A percentile compares a stretch with the other conserved stretches of the same genome.
phyloP scores from a whole-genome alignment of 2,113 vertebrate genomes.

The Vidua macroura region DNA sequence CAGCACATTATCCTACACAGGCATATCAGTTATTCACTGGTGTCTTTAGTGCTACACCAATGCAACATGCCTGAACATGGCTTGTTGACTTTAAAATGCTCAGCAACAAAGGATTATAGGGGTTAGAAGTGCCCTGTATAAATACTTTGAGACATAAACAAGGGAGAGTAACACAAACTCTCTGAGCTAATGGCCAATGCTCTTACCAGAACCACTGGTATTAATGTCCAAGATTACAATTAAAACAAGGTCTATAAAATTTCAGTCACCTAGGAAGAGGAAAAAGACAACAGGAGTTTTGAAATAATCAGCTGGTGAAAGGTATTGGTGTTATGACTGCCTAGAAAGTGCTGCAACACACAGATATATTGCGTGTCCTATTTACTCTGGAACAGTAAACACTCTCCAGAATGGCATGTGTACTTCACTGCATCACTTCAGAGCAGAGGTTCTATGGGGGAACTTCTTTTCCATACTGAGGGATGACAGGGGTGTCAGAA shows the following conservation, averaged over 20 bases:
- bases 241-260: neutral
- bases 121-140: neutral
- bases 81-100: neutral
- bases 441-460: neutral
- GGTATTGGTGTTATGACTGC: neutral
- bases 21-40: neutral
- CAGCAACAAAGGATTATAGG: neutral
- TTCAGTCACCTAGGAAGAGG: neutral
- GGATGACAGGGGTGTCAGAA: neutral
- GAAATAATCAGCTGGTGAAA: neutral
- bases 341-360: neutral
- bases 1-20: neutral
- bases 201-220: neutral
- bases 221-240: neutral
- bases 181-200: neutral
- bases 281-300: neutral
- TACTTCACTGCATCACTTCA: neutral
- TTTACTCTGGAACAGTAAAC: neutral
- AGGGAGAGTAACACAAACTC: neutral
- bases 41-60: neutral
- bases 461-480: neutral
- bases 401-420: neutral
- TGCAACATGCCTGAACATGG: neutral
- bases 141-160: neutral
- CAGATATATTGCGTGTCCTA: neutral